phyloP scores from a whole-genome alignment of 1,140 invertebrate species.

The Drosophila rufa region DNA sequence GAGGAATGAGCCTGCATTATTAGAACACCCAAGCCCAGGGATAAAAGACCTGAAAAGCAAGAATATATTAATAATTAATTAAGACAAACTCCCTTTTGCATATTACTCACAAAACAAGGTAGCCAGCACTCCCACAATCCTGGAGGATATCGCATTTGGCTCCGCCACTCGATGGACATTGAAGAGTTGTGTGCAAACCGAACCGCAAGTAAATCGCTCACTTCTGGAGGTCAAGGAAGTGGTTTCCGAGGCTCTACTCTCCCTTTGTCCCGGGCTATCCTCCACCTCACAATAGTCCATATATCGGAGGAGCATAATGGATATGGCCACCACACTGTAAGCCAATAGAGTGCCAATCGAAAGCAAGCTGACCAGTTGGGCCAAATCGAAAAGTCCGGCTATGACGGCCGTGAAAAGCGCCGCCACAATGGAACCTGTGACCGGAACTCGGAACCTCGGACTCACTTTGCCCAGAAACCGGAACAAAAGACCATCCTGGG shows the following conservation, averaged over 20 bases:
- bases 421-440: slow-evolving; percentile 92
- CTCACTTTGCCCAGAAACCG: slow-evolving; percentile 90
- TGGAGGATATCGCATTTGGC: slow-evolving; percentile 64
- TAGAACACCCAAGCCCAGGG: slow-evolving; percentile 66
- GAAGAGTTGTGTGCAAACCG: slow-evolving; percentile 63
- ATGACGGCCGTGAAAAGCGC: slow-evolving; percentile 90
- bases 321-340: slow-evolving; percentile 95
- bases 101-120: slow-evolving; percentile 65
- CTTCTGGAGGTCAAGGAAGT: slow-evolving; percentile 60
- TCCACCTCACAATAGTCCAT: slow-evolving; percentile 73
- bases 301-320: slow-evolving; percentile 91
- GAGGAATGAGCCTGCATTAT: slow-evolving; percentile 71
- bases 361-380: slow-evolving; percentile 97
- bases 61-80: no score
- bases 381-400: slow-evolving; percentile 94
- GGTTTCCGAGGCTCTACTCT: slow-evolving; percentile 47
- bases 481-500: slow-evolving; percentile 93
- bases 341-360: slow-evolving; percentile 97
- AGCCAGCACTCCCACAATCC: slow-evolving; percentile 69
- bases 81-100: no score
- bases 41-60: slow-evolving; percentile 55
- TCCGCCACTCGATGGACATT: slow-evolving; percentile 58
- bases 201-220: slow-evolving; percentile 59
- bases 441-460: slow-evolving; percentile 88
- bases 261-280: slow-evolving; percentile 10